phyloP scores from a whole-genome alignment of 2,888 invertebrate genomes.

The Coleophora deauratella region DNA sequence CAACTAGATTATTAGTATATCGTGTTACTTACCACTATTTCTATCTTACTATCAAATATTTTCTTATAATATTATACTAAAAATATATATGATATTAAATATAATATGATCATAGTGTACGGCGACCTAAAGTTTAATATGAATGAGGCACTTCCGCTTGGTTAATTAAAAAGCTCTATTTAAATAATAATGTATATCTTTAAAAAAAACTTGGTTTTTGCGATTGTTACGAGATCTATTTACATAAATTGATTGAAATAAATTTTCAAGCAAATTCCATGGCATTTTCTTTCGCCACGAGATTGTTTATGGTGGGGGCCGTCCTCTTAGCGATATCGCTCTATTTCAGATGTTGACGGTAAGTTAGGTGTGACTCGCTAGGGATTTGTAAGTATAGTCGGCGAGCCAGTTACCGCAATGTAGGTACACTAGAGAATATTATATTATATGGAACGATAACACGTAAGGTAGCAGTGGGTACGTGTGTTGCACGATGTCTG shows the following conservation, averaged over 20 bases:
- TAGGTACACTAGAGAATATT: constrained; percentile 34
- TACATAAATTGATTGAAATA: constrained; percentile 44
- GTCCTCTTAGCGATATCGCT: constrained; percentile 59
- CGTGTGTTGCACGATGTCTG: constrained; percentile 36
- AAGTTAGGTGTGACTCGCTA: constrained; percentile 63
- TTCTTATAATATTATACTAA: background rate
- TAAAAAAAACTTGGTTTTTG: constrained; percentile 38
- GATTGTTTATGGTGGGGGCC: constrained; percentile 56
- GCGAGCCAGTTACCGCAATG: constrained; percentile 14
- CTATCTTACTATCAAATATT: constrained; percentile 5
- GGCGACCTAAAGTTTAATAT: constrained; percentile 58
- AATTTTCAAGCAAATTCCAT: constrained; percentile 65
- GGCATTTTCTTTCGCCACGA: constrained; percentile 60
- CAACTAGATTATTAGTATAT: constrained; percentile 29
- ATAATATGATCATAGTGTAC: constrained; percentile 6
- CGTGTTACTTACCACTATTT: constrained; percentile 3
- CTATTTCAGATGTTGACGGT: constrained; percentile 74
- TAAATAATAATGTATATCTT: constrained; percentile 28
- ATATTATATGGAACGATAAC: too few species aligned
- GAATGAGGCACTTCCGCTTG: constrained; percentile 52
- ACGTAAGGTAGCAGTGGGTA: constrained; percentile 28
- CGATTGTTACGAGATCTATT: constrained; percentile 60
- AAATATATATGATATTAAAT: constrained; percentile 1
- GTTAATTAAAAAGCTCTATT: constrained; percentile 30
- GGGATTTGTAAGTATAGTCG: constrained; percentile 45